Evolutionary conservation across 1,140 invertebrate genomes (phyloP), one percentile per base, ranked within the genome.

Genomic region (Lasaia peninsularis): DNA sequence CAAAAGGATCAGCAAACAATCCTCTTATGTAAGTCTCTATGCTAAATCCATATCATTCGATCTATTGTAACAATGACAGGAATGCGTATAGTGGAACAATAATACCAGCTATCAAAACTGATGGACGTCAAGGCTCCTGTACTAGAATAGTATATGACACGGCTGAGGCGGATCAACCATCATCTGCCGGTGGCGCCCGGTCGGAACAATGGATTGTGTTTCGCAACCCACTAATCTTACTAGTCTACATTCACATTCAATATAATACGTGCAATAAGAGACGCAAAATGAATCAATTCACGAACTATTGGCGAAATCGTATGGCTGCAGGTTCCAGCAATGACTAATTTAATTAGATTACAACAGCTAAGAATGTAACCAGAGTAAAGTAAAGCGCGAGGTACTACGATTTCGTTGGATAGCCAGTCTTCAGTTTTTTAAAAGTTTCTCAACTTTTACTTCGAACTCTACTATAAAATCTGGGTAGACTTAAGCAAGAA

Each of bases 81-180:
- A 61, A 64, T 59, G 54, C 57, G 58, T 60, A 37, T 58, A 52
- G 52, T 52, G n/a, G 59, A 59, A 68, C 60, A 74, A 72, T 67
- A 75, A 69, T 63, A 61, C 55, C 53, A 74, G 67, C 69, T 67
- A 71, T 78, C 61, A 62, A 58, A 58, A 6, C 35, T 78, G 77
- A 82, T 68, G 66, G 78, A 83, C 62, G 52, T 76, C 71, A 80
- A 80, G 80, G 80, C 71, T 74, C 56, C 67, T 62, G 52, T 71
- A 67, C 62, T 63, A 72, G 58, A 68, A 69, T 59, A 52, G 65
- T 63, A 75, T 63, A 62, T 52, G 58, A 74, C 69, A 73, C 16
- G 53, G 24, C 32, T 53, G 63, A 62, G 71, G 72, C 75, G 68
- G 67, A 61, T 59, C 53, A 40, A 57, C 62, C 59, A 63, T 63